phyloP scores from a whole-genome alignment of 2,888 invertebrate genomes.

The Andricus curvator region DNA sequence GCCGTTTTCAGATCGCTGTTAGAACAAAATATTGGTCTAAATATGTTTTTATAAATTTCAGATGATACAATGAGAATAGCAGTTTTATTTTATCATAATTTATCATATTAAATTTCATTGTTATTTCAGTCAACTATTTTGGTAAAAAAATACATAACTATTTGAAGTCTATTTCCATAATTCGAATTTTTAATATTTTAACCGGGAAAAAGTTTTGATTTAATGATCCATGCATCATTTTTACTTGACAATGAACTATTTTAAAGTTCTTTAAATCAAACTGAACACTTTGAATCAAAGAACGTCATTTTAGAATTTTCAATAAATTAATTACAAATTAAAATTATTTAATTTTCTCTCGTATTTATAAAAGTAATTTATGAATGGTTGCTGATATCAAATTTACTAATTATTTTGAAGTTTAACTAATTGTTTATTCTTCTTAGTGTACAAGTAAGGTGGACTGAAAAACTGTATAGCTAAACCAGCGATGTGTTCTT shows the following conservation, averaged over 20 bases:
- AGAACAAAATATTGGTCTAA: background rate
- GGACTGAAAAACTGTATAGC: no score
- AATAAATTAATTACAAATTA: background rate
- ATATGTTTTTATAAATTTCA: background rate
- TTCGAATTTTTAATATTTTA: no score
- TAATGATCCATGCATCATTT: no score
- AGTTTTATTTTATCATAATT: background rate
- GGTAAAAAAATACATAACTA: background rate
- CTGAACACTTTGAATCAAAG: no score
- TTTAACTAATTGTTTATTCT: background rate
- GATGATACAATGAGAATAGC: background rate
- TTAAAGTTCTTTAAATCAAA: no score
- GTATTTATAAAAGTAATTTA: background rate
- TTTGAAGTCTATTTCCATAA: background rate
- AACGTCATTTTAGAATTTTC: no score
- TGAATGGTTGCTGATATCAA: background rate
- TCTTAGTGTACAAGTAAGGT: no score
- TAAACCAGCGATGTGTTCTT: no score
- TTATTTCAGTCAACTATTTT: background rate
- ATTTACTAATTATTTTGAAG: background rate
- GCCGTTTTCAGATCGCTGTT: background rate
- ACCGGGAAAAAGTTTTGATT: no score
- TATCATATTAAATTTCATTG: background rate
- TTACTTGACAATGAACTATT: no score
- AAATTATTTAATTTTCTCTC: background rate